phyloP scores from a whole-genome alignment of 2,113 vertebrate species.

The Paratilapia polleni region DNA sequence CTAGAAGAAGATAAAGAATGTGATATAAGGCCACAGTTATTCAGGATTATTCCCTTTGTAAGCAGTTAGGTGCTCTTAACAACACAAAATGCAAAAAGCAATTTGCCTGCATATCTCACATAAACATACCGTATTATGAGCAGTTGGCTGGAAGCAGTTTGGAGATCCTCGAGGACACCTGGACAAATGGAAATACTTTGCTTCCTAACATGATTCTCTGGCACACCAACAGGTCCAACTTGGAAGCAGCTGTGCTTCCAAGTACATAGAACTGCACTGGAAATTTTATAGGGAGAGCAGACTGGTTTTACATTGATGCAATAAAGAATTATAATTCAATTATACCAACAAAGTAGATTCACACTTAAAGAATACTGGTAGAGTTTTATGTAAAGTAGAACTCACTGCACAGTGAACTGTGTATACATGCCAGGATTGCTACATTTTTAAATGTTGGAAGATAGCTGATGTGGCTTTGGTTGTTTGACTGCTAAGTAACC shows the following conservation, averaged over 20 bases:
- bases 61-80: not conserved
- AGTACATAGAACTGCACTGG: not conserved
- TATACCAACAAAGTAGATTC: not conserved
- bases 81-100: not conserved
- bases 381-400: not conserved
- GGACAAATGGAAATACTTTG: not conserved
- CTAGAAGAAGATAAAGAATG: not conserved
- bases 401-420: not conserved
- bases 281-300: not conserved
- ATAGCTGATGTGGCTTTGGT: not conserved
- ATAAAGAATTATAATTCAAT: not conserved
- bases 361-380: not conserved
- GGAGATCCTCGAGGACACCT: not conserved
- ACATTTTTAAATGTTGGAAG: not conserved
- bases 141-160: not conserved
- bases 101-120: not conserved
- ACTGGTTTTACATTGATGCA: not conserved
- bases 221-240: not conserved
- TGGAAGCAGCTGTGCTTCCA: not conserved
- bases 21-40: not conserved
- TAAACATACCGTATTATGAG: not conserved
- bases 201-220: not conserved
- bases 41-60: not conserved
- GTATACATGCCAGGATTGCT: not conserved
- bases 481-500: constrained; percentile 1